Evolutionary conservation across 2,113 vertebrate genomes (phyloP).

Genomic region (Lamprologus speciosus): DNA sequence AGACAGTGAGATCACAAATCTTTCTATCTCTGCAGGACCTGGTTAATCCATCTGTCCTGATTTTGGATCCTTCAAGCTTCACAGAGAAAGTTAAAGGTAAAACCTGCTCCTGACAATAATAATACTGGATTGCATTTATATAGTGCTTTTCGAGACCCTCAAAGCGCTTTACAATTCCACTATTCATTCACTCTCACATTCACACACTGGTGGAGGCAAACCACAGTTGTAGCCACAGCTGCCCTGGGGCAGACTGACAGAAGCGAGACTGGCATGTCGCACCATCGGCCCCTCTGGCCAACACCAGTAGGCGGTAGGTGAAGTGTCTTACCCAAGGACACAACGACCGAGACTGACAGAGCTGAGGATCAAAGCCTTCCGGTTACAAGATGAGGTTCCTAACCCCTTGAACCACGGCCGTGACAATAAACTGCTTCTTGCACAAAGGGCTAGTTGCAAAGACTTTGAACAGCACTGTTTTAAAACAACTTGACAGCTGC

Average conservation of each 20-base stretch:
- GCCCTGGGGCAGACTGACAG: not conserved
- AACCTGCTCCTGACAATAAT: not conserved
- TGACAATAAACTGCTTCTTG: not conserved
- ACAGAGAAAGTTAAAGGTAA: conserved; percentile 64
- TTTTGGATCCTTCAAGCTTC: conserved; percentile 82
- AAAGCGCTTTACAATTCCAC: not conserved
- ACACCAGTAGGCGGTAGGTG: not conserved
- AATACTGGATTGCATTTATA: not conserved
- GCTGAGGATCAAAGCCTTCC: rapidly evolving
- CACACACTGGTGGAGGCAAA: not conserved
- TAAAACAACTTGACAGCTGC: not conserved
- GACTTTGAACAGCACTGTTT: not conserved
- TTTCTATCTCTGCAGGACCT: conserved; percentile 79
- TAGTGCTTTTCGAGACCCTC: rapidly evolving
- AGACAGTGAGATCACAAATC: not conserved
- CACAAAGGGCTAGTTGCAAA: not conserved
- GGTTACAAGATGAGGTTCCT: not conserved
- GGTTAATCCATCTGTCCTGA: conserved; percentile 81
- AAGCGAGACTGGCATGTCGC: rapidly evolving
- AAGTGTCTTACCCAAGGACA: not conserved
- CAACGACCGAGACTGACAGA: rapidly evolving
- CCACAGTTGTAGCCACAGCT: not conserved
- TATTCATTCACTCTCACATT: not conserved
- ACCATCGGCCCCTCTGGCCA: not conserved
- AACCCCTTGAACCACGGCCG: not conserved